Evolutionary conservation across 2,888 invertebrate genomes (phyloP), one percentile per base, ranked within the genome.

Genomic region (Gryllus longicercus): DNA sequence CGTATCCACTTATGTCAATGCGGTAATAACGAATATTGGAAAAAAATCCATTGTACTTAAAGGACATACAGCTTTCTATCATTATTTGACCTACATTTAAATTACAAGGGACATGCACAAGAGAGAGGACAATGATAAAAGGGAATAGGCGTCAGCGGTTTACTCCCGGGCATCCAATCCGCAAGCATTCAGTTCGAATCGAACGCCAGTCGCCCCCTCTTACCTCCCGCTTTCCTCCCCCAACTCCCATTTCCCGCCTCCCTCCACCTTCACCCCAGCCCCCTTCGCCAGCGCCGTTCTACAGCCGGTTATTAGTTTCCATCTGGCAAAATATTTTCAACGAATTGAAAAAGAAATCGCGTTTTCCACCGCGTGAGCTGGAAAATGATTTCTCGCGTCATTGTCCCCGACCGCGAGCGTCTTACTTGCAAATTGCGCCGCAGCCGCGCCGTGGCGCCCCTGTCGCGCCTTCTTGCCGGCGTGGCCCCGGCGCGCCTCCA

Each of bases 311-410:
- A 63, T 63, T 63, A 63, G 63, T 63, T 63, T 63, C 63, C 63
- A 63, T 63, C 63, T 14, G 63, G 63, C 63, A 63, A 63, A 63
- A 63, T 63, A 63, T 63, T 63, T 63, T 63, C 11, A 63, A 63
- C 63, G 63, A 63, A 63, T 63, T 63, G 63, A 63, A 63, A 63
- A 63, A 63, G 63, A 63, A 63, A 63, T 63, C 63, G 63, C 63
- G 63, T 63, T 63, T 63, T 63, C 63, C 63, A 63, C 16, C 63
- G 63, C 63, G 63, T 63, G 63, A n/a, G 63, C 63, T n/a, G 63
- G 63, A 63, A 63, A 63, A 63, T 63, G 63, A 63, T 63, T 63
- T 63, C 63, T 63, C 63, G 63, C 63, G 63, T 63, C 63, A 63
- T 63, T 63, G 63, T 63, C 63, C 63, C n/a, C 63, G 16, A n/a